These are phyloP conservation scores for Machimus rusticus DNA, from an alignment of 2,888 invertebrate species.

Conservation along the genomic window DNA sequence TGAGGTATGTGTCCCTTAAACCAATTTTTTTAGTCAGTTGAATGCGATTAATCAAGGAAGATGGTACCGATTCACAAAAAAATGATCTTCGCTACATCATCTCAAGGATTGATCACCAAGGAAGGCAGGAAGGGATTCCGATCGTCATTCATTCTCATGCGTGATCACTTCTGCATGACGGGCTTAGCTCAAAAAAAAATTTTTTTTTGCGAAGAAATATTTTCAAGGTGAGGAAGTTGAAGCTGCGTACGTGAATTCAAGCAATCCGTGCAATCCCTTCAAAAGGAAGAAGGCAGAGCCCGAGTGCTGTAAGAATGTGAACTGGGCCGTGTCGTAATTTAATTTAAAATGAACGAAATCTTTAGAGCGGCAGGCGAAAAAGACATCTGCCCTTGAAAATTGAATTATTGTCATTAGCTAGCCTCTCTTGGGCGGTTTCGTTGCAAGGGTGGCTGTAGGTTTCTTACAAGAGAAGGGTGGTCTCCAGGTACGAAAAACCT, in stretches of 20 bases:
- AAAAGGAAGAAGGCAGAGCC: not conserved
- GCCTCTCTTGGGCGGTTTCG: not conserved
- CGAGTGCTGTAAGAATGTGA: conserved; percentile 14
- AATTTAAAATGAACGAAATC: conserved; percentile 34
- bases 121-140: not conserved
- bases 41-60: conserved; percentile 36
- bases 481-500: not conserved
- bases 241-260: not conserved
- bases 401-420: conserved; percentile 36
- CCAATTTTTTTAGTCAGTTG: not conserved
- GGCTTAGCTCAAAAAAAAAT: not conserved
- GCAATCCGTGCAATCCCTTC: conserved; percentile 10
- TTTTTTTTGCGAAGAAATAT: not conserved
- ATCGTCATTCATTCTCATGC: not conserved
- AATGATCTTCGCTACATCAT: not conserved
- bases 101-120: not conserved
- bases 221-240: conserved; percentile 36
- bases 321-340: conserved; percentile 43
- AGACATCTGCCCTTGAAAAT: conserved; percentile 43
- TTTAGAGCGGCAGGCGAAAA: not conserved
- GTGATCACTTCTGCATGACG: conserved; percentile 7
- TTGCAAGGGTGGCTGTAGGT: not conserved
- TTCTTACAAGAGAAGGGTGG: not conserved
- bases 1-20: not conserved
- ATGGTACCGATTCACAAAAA: not conserved